Conservation (phyloP, 2,888 invertebrate species). For the Pemphredon lugubris region DNA sequence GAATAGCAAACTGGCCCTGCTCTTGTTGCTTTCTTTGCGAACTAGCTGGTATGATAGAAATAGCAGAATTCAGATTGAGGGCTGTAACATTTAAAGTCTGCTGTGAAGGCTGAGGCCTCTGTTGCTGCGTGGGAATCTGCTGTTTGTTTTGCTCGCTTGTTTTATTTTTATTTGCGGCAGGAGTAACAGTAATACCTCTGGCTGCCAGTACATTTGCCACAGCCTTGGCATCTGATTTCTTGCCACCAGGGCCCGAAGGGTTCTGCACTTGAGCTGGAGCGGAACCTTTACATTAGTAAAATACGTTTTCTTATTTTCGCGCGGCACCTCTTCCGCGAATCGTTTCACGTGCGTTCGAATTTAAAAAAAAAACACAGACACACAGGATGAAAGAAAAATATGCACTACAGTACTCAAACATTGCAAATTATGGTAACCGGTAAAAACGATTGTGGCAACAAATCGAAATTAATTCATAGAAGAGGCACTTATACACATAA, state of each 20-base stretch:
- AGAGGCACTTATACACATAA: conserved; percentile 50
- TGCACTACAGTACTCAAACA: too few relatives aligned
- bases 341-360: conserved; percentile 2
- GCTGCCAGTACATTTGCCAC: conserved; percentile 90
- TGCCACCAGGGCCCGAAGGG: conserved; percentile 72
- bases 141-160: conserved; percentile 69
- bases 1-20: conserved; percentile 78
- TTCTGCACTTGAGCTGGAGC: conserved; percentile 77
- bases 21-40: conserved; percentile 79
- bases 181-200: conserved; percentile 89
- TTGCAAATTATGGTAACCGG: too few relatives aligned
- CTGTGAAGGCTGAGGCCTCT: conserved; percentile 72
- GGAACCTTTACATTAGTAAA: conserved; percentile 77
- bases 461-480: conserved; percentile 47
- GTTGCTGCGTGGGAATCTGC: conserved; percentile 69
- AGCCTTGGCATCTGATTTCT: conserved; percentile 87
- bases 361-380: not conserved
- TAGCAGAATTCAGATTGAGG: conserved; percentile 84
- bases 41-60: conserved; percentile 84
- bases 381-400: not conserved
- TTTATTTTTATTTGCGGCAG: conserved; percentile 83
- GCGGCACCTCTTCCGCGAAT: conserved; percentile 62
- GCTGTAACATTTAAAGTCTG: conserved; percentile 79
- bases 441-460: too few relatives aligned
- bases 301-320: conserved; percentile 57